A percentile compares a stretch with the other conserved stretches of the same genome.
These are phyloP conservation scores for Promerops cafer DNA, from an alignment of 2,113 vertebrate species.

Conservation along the genomic window DNA sequence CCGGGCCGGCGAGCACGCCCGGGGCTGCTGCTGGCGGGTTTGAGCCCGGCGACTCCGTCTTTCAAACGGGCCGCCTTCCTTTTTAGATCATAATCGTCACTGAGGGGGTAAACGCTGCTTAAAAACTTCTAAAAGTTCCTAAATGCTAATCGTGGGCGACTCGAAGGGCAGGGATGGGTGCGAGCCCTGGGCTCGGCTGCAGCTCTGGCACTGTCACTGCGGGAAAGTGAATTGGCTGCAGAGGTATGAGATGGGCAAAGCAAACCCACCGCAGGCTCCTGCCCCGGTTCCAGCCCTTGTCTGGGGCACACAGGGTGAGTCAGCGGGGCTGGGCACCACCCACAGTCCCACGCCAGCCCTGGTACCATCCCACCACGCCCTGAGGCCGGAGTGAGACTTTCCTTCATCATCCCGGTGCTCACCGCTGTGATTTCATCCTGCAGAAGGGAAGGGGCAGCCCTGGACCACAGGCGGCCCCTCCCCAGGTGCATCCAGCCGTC, in stretches of 20 bases:
- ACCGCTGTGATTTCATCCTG: rapidly evolving
- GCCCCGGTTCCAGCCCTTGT: rapidly evolving
- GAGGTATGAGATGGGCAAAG: rapidly evolving
- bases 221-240: neutral
- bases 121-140: neutral
- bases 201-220: rapidly evolving
- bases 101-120: neutral
- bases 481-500: rapidly evolving
- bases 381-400: rapidly evolving
- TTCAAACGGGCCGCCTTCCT: no score
- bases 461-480: rapidly evolving
- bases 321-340: neutral
- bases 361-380: rapidly evolving
- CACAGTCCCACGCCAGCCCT: rapidly evolving
- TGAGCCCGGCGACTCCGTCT: neutral
- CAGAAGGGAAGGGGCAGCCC: rapidly evolving
- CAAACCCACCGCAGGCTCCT: neutral
- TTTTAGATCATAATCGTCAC: neutral
- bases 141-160: rapidly evolving
- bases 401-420: rapidly evolving
- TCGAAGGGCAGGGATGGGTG: neutral
- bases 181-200: neutral
- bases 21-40: neutral
- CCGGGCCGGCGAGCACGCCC: rapidly evolving
- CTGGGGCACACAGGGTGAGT: neutral